Conservation (phyloP, 2,888 invertebrate species). For the Patella pellucida region DNA sequence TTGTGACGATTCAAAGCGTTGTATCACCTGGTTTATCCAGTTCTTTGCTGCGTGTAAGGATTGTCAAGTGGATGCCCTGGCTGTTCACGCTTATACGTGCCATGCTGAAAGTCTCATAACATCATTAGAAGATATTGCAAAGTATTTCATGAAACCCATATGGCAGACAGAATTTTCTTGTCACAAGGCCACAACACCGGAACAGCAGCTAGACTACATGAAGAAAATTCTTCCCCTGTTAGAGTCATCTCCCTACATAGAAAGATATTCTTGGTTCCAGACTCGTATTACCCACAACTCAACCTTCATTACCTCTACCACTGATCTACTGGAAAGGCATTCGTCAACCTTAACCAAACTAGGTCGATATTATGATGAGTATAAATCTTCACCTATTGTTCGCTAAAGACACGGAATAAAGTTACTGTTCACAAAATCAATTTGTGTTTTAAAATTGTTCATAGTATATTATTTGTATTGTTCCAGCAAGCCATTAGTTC, state of each 20-base stretch:
- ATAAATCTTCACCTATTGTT: not conserved
- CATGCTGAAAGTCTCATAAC: slow-evolving; percentile 25
- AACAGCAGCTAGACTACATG: slow-evolving; percentile 38
- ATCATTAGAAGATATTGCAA: slow-evolving; percentile 33
- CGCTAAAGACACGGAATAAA: no score
- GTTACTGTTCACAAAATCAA: no score
- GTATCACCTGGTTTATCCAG: slow-evolving; percentile 44
- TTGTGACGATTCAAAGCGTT: slow-evolving; percentile 23
- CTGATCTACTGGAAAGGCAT: slow-evolving; percentile 30
- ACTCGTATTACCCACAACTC: slow-evolving; percentile 24
- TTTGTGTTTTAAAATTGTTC: no score
- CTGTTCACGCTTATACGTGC: slow-evolving; percentile 46
- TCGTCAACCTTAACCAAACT: slow-evolving; percentile 27
- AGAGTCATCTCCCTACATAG: slow-evolving; percentile 37
- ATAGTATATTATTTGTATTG: no score
- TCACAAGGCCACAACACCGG: slow-evolving; percentile 29
- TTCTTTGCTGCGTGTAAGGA: slow-evolving; percentile 44
- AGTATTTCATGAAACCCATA: slow-evolving; percentile 38
- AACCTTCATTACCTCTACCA: slow-evolving; percentile 18
- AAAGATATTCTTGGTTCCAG: slow-evolving; percentile 39
- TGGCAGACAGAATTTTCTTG: slow-evolving; percentile 48
- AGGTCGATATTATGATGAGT: slow-evolving; percentile 37
- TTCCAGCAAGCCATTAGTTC: no score
- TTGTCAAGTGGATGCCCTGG: slow-evolving; percentile 46
- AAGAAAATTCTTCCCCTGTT: slow-evolving; percentile 36